phyloP scores from a whole-genome alignment of 1,140 invertebrate genomes.

The Reticulitermes speratus region DNA sequence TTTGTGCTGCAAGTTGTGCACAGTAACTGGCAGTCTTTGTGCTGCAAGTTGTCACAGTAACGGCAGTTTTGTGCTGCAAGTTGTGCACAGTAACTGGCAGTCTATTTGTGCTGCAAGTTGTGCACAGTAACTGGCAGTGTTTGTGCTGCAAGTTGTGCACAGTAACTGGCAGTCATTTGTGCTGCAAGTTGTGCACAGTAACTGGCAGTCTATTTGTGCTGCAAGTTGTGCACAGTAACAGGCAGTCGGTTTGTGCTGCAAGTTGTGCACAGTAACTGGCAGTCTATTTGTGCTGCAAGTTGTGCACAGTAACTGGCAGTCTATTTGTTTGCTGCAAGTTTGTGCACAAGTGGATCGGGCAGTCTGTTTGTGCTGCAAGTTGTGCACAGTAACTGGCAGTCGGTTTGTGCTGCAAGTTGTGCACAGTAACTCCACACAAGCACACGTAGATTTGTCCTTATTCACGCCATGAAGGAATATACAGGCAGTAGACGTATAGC shows the following conservation, averaged over 20 bases:
- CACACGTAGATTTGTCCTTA: too few relatives aligned
- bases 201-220: background rate
- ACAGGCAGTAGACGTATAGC: too few relatives aligned
- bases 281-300: background rate
- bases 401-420: too few relatives aligned
- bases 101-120: background rate
- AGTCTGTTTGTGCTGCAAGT: background rate
- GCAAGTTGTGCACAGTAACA: background rate
- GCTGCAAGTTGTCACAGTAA: too few relatives aligned
- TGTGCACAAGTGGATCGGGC: background rate
- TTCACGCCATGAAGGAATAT: too few relatives aligned
- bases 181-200: background rate
- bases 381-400: background rate
- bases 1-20: background rate
- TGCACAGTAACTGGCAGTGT: background rate
- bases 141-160: background rate
- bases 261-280: background rate
- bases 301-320: background rate
- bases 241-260: conserved; percentile 6
- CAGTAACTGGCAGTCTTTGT: too few relatives aligned
- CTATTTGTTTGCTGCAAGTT: background rate
- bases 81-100: background rate
- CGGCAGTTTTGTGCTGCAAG: too few relatives aligned
- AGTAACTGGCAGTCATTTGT: too few relatives aligned
- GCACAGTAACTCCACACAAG: too few relatives aligned